These are phyloP conservation scores for Xerus rutilus DNA, from an alignment of 2,797 vertebrate species.

Conservation along the genomic window DNA sequence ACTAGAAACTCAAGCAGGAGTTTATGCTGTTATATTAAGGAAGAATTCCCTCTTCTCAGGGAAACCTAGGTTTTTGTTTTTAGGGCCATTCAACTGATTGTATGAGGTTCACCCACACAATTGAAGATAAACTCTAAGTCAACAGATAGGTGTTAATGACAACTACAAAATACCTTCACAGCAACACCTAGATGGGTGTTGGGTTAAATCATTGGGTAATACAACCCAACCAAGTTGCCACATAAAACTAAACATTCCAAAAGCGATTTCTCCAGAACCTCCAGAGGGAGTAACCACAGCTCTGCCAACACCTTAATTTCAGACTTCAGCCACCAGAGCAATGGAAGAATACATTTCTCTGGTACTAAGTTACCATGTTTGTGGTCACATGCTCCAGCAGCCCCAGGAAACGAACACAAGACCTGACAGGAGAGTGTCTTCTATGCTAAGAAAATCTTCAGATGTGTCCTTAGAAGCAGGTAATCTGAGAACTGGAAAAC, in stretches of 20 bases:
- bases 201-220: too few species aligned
- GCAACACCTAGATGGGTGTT: background rate
- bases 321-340: too few species aligned
- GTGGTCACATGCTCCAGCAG: too few species aligned
- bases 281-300: background rate
- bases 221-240: too few species aligned
- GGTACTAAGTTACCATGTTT: background rate
- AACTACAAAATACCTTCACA: background rate
- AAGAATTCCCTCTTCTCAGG: background rate
- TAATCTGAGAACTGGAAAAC: background rate
- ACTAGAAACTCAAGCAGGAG: background rate
- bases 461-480: background rate
- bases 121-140: too few species aligned
- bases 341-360: background rate
- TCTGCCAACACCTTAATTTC: too few species aligned
- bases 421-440: background rate
- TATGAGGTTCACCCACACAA: background rate
- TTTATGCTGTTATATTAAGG: background rate
- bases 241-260: background rate
- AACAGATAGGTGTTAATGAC: background rate
- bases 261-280: background rate
- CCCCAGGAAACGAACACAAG: too few species aligned
- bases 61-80: background rate
- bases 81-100: background rate
- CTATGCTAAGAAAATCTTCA: background rate